phyloP scores from a whole-genome alignment of 1,140 invertebrate species.

The Drosophila watanabei region DNA sequence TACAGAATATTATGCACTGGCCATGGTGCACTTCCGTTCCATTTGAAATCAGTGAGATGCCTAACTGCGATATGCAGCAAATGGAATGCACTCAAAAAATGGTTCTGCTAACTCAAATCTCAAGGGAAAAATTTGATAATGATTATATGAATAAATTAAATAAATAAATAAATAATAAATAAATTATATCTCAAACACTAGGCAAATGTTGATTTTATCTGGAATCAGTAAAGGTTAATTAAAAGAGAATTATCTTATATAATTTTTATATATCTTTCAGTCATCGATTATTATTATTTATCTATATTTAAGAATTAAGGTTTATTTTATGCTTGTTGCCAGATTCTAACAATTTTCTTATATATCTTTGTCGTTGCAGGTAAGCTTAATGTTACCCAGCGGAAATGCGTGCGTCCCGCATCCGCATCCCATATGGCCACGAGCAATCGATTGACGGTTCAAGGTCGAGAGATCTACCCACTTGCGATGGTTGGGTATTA shows the following conservation, averaged over 20 bases:
- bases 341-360: slow-evolving; percentile 7
- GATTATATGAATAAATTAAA: no score
- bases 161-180: no score
- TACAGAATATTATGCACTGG: slow-evolving; percentile 34
- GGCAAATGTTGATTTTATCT: not conserved
- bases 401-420: slow-evolving; percentile 51
- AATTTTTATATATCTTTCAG: not conserved
- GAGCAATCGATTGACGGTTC: slow-evolving; percentile 67
- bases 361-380: slow-evolving; percentile 41
- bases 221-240: slow-evolving; percentile 4
- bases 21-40: slow-evolving; percentile 66
- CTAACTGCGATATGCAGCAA: not conserved
- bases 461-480: slow-evolving; percentile 57
- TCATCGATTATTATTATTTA: not conserved
- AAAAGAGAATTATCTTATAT: not conserved
- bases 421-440: slow-evolving; percentile 7
- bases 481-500: slow-evolving; percentile 53
- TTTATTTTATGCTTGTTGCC: not conserved
- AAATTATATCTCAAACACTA: not conserved
- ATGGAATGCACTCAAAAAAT: slow-evolving; percentile 10
- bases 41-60: slow-evolving; percentile 38
- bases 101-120: not conserved
- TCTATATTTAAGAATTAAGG: no score
- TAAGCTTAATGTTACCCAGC: slow-evolving; percentile 32
- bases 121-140: not conserved